Conservation (phyloP, 1,140 invertebrate species). For the Hylyphantes graminicola region DNA sequence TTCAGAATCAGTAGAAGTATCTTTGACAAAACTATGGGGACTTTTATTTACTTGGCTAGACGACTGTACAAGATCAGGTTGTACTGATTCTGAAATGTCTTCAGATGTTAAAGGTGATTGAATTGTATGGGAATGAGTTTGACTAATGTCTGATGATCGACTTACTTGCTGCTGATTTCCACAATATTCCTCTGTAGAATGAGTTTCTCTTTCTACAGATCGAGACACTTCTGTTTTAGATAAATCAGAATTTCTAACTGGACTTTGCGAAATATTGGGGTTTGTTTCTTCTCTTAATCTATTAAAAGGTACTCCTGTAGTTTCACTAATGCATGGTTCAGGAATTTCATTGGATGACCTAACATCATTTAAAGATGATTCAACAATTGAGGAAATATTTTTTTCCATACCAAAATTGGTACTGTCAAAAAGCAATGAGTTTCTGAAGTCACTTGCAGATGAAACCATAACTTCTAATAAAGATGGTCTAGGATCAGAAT, state of each 20-base stretch:
- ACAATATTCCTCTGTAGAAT: background rate
- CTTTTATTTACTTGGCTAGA: constrained; percentile 6
- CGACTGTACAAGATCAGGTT: constrained; percentile 43
- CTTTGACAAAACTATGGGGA: background rate
- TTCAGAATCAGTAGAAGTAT: background rate
- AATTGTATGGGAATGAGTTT: constrained; percentile 31
- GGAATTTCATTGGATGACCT: background rate
- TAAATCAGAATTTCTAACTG: constrained; percentile 5
- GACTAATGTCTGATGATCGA: constrained; percentile 39
- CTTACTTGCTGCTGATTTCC: constrained; percentile 31
- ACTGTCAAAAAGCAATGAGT: constrained; percentile 38
- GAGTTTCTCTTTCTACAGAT: background rate
- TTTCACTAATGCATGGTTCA: constrained; percentile 20
- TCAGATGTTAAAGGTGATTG: background rate
- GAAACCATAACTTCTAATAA: constrained; percentile 55
- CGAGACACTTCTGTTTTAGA: constrained; percentile 12
- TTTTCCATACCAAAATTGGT: constrained; percentile 26
- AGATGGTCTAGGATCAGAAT: constrained; percentile 21
- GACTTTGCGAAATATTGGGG: constrained; percentile 4
- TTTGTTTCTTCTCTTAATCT: background rate
- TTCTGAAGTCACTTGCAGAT: constrained; percentile 55
- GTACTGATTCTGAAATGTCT: constrained; percentile 22
- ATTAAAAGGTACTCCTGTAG: background rate
- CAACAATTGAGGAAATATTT: constrained; percentile 18
- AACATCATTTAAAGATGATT: constrained; percentile 22